Base-by-base conservation (phyloP, 53 echinoderm and acorn worm genomes). In the Mesocentrotus franciscanus region DNA sequence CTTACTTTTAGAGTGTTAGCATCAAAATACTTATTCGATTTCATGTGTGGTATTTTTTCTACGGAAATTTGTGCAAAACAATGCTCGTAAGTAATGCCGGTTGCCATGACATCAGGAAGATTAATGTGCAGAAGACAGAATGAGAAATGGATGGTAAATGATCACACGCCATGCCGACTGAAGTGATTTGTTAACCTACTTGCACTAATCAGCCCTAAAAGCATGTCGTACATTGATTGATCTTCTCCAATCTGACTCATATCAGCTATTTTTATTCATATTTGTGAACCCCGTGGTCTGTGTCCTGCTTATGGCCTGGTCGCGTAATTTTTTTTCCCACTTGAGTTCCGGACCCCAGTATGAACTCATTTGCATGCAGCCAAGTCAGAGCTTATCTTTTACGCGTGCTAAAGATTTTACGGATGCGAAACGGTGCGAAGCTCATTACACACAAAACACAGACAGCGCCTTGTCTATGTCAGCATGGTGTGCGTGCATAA, bases 161-260 rank as follows among this genome's bases (percentile, higher is more conserved):
- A 36, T 81, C 81, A 39, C 17, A 81, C 16, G 42, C 17, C 42
- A 36, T 81, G 36, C 81, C 81, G 81, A 81, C 81, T 18, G 81
- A 42, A 13, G 22, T 81, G 81, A 81, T 81, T 81, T 81, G 81
- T 81, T 81, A 81, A 81, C 81, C 81, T 81, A 81, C 81, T 81
- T 81, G 18, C 22, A 42, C 42, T 81, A 81, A 81, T 81, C 16
- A 36, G 42, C 39, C 81, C 39, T 17, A 81, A 81, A 42, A 42
- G 20, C 81, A 18, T 36, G 42, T 20, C 42, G 10, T 18, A 81
- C 8, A 81, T 20, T 29, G 81, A 18, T 18, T 36, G 0, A 81
- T 42, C 42, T 81, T 18, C 42, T 0, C 12, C 18, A 39, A 36
- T 81, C 20, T 81, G 36, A 81, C 81, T 42, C 8, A 42, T 13